Percentiles rank a stretch among this genome's conserved stretches.
phyloP scores from a whole-genome alignment of 2,888 invertebrate species.

The Automeris io region DNA sequence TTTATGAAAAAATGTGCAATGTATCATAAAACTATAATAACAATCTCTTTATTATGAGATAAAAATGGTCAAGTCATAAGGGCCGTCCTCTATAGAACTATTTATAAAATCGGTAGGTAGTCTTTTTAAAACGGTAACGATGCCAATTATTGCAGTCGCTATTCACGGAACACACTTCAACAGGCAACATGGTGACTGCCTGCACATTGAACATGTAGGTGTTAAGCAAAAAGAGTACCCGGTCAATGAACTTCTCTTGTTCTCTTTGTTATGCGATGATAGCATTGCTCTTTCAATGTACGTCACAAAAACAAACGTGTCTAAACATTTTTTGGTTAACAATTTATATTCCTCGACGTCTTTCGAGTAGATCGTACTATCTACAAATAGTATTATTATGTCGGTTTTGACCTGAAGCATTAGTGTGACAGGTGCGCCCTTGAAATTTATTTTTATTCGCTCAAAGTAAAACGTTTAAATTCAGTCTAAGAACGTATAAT shows the following conservation, averaged over 20 bases:
- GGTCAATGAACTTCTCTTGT: slow-evolving; percentile 68
- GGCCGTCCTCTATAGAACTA: neutral
- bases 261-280: slow-evolving; percentile 41
- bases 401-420: neutral
- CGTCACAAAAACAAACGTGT: slow-evolving; percentile 31
- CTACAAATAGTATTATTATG: too few species aligned
- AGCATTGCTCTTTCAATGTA: slow-evolving; percentile 40
- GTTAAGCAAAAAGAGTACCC: slow-evolving; percentile 38
- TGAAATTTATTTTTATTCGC: neutral
- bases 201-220: too few species aligned
- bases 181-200: slow-evolving; percentile 43
- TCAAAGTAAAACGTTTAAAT: too few species aligned
- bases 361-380: too few species aligned
- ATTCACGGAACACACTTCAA: slow-evolving; percentile 46
- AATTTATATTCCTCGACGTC: too few species aligned
- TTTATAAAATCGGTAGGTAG: neutral
- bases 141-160: slow-evolving; percentile 34
- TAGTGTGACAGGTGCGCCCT: neutral
- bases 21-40: too few species aligned
- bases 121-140: slow-evolving; percentile 16
- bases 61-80: too few species aligned
- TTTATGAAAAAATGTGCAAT: too few species aligned
- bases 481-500: too few species aligned
- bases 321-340: slow-evolving; percentile 12
- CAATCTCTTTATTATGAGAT: too few species aligned